These are phyloP conservation scores for Aleiodes testaceus DNA, from an alignment of 2,888 invertebrate species.

Conservation along the genomic window DNA sequence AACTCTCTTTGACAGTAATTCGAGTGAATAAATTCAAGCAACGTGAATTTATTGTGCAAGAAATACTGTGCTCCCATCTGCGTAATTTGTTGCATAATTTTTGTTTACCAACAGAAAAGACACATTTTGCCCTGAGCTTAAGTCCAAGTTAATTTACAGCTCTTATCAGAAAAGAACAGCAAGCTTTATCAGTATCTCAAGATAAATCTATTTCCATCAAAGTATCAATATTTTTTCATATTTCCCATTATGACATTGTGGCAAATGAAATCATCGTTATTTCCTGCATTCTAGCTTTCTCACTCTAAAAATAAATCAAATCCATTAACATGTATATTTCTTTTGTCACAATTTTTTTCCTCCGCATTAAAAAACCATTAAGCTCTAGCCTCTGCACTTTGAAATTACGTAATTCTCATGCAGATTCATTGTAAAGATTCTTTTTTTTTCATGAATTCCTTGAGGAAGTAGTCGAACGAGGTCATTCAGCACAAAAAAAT, in stretches of 20 bases:
- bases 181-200: too few relatives aligned
- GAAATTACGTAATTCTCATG: neutral
- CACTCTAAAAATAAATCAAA: neutral
- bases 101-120: neutral
- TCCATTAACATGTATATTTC: neutral
- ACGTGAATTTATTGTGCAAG: neutral
- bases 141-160: too few relatives aligned
- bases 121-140: neutral
- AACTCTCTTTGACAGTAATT: neutral
- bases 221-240: neutral
- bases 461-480: neutral
- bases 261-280: neutral
- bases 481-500: neutral
- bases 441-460: neutral
- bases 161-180: too few relatives aligned
- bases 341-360: neutral
- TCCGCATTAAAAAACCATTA: neutral
- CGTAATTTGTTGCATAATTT: slow-evolving; percentile 9
- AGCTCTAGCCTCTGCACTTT: neutral
- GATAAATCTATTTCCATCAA: too few relatives aligned
- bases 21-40: neutral
- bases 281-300: neutral
- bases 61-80: neutral
- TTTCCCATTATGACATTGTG: too few relatives aligned
- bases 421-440: neutral